Evolutionary conservation across 2,888 invertebrate genomes (phyloP).

Genomic region (Campoletis raptor): DNA sequence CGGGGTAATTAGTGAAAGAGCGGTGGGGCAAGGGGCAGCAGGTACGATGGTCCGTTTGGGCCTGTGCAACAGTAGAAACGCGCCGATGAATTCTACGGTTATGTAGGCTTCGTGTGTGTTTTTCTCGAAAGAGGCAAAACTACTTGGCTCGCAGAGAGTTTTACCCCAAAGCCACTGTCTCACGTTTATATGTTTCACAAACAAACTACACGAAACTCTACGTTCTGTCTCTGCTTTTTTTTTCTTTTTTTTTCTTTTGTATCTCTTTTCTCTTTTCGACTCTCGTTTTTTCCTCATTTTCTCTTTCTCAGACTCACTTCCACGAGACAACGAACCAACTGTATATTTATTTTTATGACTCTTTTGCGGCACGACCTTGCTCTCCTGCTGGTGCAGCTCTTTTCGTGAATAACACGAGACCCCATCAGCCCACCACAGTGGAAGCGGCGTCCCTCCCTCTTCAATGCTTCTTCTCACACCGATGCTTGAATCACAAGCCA

Average conservation of each 20-base stretch:
- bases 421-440: slow-evolving; percentile 32
- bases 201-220: slow-evolving; percentile 58
- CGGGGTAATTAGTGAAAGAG: slow-evolving; percentile 74
- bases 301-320: slow-evolving; percentile 62
- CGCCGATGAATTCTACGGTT: slow-evolving; percentile 53
- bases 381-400: slow-evolving; percentile 60
- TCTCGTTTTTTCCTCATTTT: slow-evolving; percentile 39
- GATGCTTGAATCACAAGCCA: slow-evolving; percentile 39
- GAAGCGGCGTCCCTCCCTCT: slow-evolving; percentile 37
- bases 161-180: slow-evolving; percentile 60
- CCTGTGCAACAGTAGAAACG: slow-evolving; percentile 58
- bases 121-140: slow-evolving; percentile 33
- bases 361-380: slow-evolving; percentile 67
- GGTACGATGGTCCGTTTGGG: slow-evolving; percentile 28
- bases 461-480: slow-evolving; percentile 29
- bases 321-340: slow-evolving; percentile 33
- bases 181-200: slow-evolving; percentile 66
- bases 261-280: background rate
- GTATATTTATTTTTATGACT: slow-evolving; percentile 72
- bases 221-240: slow-evolving; percentile 33
- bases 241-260: slow-evolving; percentile 27
- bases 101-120: slow-evolving; percentile 2
- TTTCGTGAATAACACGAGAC: slow-evolving; percentile 66
- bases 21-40: background rate
- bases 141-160: slow-evolving; percentile 36